A percentile compares a stretch with the other conserved stretches of the same genome.
Conservation (phyloP, 2,888 invertebrate species). For the Meghimatium bilineatum region DNA sequence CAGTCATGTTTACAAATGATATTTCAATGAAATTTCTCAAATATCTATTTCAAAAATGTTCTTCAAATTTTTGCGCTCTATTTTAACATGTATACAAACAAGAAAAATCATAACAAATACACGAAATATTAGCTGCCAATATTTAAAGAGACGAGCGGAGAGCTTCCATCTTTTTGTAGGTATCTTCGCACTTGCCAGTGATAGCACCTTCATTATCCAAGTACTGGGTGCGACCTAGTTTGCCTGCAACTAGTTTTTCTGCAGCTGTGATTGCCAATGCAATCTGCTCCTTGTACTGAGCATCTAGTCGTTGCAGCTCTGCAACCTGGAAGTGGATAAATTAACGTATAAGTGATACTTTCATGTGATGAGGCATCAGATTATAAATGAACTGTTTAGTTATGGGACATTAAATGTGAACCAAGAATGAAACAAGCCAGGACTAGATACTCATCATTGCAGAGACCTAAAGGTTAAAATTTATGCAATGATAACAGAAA, state of each 20-base stretch:
- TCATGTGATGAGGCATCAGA: not conserved
- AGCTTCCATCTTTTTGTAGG: conserved; percentile 76
- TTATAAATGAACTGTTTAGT: too few species aligned
- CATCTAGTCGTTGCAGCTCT: conserved; percentile 82
- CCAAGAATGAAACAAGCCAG: too few species aligned
- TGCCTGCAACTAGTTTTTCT: conserved; percentile 82
- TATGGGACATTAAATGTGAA: too few species aligned
- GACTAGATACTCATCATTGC: too few species aligned
- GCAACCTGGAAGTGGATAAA: conserved; percentile 71
- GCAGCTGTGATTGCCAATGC: conserved; percentile 78
- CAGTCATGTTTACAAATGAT: not conserved
- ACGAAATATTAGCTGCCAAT: not conserved
- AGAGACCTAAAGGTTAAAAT: too few species aligned
- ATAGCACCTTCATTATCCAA: conserved; percentile 81
- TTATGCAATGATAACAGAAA: too few species aligned
- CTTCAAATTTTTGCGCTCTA: not conserved
- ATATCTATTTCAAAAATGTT: not conserved
- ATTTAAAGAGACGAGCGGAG: conserved; percentile 54
- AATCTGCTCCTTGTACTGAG: conserved; percentile 74
- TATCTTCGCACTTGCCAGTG: conserved; percentile 81
- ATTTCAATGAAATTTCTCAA: not conserved
- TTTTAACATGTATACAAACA: not conserved
- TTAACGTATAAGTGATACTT: not conserved
- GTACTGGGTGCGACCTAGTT: conserved; percentile 81
- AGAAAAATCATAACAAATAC: not conserved